Evolutionary conservation across 2,797 vertebrate species (phyloP), one percentile per base, ranked within the genome.

Genomic region (Gymnopithys bicolor): DNA sequence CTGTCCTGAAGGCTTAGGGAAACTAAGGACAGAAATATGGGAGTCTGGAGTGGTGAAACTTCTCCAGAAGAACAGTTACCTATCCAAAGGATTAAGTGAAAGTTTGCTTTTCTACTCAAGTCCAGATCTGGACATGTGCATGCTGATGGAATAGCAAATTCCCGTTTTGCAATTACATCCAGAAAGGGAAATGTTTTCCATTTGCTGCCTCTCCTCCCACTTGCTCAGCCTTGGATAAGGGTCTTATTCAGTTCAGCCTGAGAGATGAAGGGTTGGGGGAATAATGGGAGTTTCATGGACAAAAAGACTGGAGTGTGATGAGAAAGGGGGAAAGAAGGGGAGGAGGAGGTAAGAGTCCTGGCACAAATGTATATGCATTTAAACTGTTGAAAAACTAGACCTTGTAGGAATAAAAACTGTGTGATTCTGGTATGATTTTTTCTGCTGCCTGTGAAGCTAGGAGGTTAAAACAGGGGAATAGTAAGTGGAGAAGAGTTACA

Each of bases 101-200:
- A 90, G 22, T 49, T 52, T 56, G 19, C 51, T 95, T 94, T 83
- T 71, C 70, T 78, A 27, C 63, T 83, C 37, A 73, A 35, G 59
- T 46, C 39, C 39, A 69, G 52, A 56, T 67, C 62, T 94, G 67
- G 55, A 85, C 21, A 66, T 19, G 48, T 62, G 37, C 43, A 43
- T 59, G 49, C 56, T 86, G 56, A 77, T 90, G 53, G 39, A 70
- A 90, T 19, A 82, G 56, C 10, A 78, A 84, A 90, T 89, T 93
- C 32, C 33, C 73, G 23, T 43, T 92, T 95, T 87, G 73, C 81
- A 95, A 59, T 88, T 76, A 66, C 71, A 89, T 63, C 41, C 82
- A 90, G 64, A 68, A 93, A 92, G 68, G 93, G 41, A 96, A 95
- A 79, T 75, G 49, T 63, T 96, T 94, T 87, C 81, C 60, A 80